phyloP scores from a whole-genome alignment of 2,888 invertebrate species.

The Leptodirus hochenwartii region DNA sequence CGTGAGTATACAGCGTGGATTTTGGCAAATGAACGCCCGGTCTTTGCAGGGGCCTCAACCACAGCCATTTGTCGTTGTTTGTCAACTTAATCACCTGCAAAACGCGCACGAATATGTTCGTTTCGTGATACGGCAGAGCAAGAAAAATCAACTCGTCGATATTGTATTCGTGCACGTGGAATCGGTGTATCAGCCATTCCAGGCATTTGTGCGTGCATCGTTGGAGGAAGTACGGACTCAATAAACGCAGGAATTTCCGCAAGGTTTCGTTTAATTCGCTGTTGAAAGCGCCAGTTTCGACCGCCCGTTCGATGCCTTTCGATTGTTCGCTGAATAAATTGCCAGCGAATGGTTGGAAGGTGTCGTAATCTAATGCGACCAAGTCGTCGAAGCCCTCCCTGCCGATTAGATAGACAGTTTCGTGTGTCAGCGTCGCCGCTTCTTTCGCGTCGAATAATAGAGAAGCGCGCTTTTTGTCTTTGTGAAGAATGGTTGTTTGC shows the following conservation, averaged over 20 bases:
- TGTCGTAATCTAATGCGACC: conserved; percentile 45
- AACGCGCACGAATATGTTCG: conserved; percentile 68
- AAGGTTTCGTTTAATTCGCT: conserved; percentile 55
- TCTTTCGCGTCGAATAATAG: conserved; percentile 80
- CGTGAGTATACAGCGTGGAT: conserved; percentile 51
- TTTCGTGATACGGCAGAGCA: conserved; percentile 85
- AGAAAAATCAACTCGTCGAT: conserved; percentile 59
- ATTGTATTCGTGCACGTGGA: conserved; percentile 78
- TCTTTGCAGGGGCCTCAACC: conserved; percentile 56
- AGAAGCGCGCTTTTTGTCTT: conserved; percentile 55
- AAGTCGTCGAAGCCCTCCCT: conserved; percentile 71
- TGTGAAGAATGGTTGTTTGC: conserved; percentile 48
- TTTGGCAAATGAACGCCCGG: conserved; percentile 57
- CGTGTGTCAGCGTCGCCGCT: conserved; percentile 69
- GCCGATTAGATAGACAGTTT: conserved; percentile 76
- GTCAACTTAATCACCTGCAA: conserved; percentile 57
- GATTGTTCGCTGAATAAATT: conserved; percentile 63
- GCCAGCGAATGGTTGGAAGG: conserved; percentile 53
- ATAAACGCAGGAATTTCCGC: conserved; percentile 53
- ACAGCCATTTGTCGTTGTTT: conserved; percentile 50
- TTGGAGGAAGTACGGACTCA: conserved; percentile 80
- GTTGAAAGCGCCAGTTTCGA: conserved; percentile 59
- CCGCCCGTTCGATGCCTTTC: conserved; percentile 61
- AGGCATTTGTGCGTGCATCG: conserved; percentile 75
- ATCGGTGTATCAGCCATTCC: conserved; percentile 89